phyloP scores from a whole-genome alignment of 2,113 vertebrate species.

The Conger conger region DNA sequence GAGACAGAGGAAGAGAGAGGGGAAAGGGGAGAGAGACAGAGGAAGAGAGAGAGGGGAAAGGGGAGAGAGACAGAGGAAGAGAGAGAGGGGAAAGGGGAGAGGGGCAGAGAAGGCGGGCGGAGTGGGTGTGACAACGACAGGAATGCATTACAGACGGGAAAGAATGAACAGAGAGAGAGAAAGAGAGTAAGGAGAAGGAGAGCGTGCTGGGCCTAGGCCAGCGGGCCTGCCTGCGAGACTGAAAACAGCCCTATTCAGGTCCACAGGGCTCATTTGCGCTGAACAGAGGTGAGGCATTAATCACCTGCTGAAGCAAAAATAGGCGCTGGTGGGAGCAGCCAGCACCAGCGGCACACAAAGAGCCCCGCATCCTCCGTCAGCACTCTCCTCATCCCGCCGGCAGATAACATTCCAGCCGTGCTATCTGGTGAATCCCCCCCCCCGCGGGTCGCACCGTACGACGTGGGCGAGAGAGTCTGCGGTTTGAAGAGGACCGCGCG shows the following conservation, averaged over 20 bases:
- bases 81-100: no score
- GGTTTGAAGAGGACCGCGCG: neutral
- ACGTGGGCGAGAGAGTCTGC: no score
- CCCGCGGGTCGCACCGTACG: no score
- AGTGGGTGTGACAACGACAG: neutral
- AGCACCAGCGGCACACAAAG: neutral
- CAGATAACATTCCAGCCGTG: neutral
- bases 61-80: neutral
- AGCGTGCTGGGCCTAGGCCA: neutral
- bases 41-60: no score
- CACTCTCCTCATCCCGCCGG: neutral
- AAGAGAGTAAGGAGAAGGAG: neutral
- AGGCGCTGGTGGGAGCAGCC: neutral
- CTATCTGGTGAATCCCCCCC: neutral
- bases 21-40: no score
- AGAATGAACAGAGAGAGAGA: neutral
- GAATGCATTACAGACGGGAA: no score
- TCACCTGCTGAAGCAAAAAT: neutral
- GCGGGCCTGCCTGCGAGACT: no score
- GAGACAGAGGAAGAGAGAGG: neutral
- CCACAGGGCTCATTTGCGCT: neutral
- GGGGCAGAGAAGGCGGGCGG: neutral
- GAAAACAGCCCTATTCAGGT: neutral
- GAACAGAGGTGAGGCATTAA: neutral
- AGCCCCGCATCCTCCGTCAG: no score